Evolutionary conservation across 2,888 invertebrate genomes (phyloP).

Genomic region (Caenorhabditis sp.): DNA sequence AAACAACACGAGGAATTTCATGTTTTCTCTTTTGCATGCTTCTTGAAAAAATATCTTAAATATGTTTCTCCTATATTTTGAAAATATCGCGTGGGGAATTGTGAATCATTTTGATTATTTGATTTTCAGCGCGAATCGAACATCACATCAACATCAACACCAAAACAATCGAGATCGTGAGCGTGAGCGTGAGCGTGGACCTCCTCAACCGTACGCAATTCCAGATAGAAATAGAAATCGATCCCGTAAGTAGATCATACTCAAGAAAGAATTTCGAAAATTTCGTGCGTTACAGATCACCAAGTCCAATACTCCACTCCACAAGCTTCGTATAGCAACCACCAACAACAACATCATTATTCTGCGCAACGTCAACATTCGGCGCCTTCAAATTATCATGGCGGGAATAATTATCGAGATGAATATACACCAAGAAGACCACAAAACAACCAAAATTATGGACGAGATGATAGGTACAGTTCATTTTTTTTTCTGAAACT

Average conservation of each 20-base stretch:
- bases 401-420: background rate
- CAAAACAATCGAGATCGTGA: background rate
- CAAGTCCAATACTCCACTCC: conserved; percentile 3
- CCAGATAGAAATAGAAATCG: background rate
- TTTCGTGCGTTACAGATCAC: background rate
- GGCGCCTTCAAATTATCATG: background rate
- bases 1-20: background rate
- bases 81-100: background rate
- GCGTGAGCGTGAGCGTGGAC: too few relatives aligned
- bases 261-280: background rate
- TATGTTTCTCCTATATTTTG: background rate
- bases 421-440: background rate
- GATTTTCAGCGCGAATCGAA: background rate
- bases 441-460: background rate
- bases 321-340: background rate
- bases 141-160: background rate
- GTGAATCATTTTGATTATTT: background rate
- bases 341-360: background rate
- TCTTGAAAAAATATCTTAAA: background rate
- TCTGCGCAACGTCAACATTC: background rate
- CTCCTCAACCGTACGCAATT: background rate
- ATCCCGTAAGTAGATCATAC: background rate
- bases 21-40: background rate
- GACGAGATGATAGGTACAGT: too few relatives aligned
- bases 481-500: too few relatives aligned